Base-by-base conservation (phyloP, 2,113 vertebrate genomes). In the Arenaria interpres region DNA sequence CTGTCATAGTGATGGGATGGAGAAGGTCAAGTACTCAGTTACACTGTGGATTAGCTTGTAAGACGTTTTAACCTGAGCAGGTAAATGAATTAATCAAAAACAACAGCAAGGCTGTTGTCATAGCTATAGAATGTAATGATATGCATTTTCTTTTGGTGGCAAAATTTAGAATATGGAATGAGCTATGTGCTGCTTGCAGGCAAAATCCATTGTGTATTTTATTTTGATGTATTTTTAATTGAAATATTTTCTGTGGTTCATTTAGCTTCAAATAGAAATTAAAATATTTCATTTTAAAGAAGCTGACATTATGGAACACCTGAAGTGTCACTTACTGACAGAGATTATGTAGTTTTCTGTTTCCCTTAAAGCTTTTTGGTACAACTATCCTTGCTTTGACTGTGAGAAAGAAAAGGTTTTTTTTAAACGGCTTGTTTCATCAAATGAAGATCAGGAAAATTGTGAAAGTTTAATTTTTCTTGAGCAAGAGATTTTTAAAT, bases 141-240 rank as follows among this genome's bases (percentile, higher is more conserved):
- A 72, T 54, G 5, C 53, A 60, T 10, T 41, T 90, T 83, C 1
- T 78, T 76, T 68, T 53, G 0, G 11, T 33, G 27, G 4, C 4
- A 88, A 79, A 94, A 73, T 50, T 79, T 88, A 64, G 50, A 90
- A 68, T 80, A 80, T 39, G 4, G 30, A 88, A 77, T 66, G 6
- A 86, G 5, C 7, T 62, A 6, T 76, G 32, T 62, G 9, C 14
- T 93, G 33, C 20, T 93, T 76, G 45, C 32, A 84, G 67, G 41
- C 17, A 92, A 95, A 93, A 94, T 83, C 53, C 32, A 77, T 90
- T 79, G 10, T 68, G 8, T 45, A 74, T 71, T 92, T 95, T 62
- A 74, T 93, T 87, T 83, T 85, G 6, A 89, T 78, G 7, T 63
- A 14, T 68, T 93, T 92, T 51, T 35, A 75, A 39, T 15, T 72